These are phyloP conservation scores for Coreius guichenoti DNA, from an alignment of 2,797 vertebrate genomes.

Conservation along the genomic window DNA sequence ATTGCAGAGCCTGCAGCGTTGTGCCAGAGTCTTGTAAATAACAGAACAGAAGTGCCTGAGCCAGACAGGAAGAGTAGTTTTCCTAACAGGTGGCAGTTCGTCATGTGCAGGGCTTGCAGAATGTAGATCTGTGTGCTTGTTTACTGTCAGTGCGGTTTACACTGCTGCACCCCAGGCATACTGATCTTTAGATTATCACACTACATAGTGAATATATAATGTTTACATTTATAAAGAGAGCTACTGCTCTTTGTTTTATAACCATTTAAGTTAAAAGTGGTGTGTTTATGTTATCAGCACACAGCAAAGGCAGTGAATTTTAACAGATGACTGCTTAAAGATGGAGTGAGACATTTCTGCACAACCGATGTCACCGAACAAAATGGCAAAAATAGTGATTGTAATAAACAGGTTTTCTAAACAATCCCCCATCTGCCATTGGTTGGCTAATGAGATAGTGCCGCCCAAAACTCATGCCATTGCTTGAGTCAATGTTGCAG, in stretches of 20 bases:
- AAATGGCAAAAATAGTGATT: not conserved
- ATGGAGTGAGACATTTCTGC: not conserved
- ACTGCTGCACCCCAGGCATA: slow-evolving; percentile 26
- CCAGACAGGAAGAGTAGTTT: slow-evolving; percentile 42
- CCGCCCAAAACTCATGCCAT: not conserved
- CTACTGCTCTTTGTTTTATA: slow-evolving; percentile 9
- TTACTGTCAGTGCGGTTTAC: slow-evolving; percentile 37
- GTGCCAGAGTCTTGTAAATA: slow-evolving; percentile 30
- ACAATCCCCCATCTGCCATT: not conserved
- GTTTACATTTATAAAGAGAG: slow-evolving; percentile 28
- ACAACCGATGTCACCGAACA: not conserved
- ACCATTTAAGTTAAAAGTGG: not conserved
- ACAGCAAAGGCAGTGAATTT: not conserved
- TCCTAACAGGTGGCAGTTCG: slow-evolving; percentile 38
- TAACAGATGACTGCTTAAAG: slow-evolving; percentile 7
- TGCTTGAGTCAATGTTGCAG: not conserved
- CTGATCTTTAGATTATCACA: slow-evolving; percentile 1
- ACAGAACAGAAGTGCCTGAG: slow-evolving; percentile 31
- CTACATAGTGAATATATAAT: not conserved
- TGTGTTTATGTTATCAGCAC: slow-evolving; percentile 1
- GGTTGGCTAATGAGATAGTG: not conserved
- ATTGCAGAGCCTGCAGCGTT: slow-evolving; percentile 2
- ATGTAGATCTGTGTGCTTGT: slow-evolving; percentile 42
- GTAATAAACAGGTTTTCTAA: not conserved
- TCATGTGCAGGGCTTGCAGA: slow-evolving; percentile 47